Conservation (phyloP, 2,113 vertebrate species). For the Scytalopus superciliaris region DNA sequence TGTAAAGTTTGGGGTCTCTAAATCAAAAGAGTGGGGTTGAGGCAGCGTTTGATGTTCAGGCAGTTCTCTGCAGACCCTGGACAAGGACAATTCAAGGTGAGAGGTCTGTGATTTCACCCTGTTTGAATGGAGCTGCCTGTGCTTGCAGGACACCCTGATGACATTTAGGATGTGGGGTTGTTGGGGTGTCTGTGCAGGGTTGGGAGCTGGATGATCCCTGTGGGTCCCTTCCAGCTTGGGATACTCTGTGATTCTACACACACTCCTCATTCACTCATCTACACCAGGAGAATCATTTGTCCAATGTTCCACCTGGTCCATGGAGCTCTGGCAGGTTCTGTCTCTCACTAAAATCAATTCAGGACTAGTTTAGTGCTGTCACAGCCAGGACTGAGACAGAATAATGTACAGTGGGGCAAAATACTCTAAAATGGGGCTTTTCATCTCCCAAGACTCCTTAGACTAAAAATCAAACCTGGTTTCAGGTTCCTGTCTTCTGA, state of each 20-base stretch:
- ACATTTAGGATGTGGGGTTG: neutral
- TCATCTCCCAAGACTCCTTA: neutral
- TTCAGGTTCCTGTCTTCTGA: neutral
- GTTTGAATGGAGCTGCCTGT: neutral
- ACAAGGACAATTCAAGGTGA: neutral
- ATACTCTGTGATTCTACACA: neutral
- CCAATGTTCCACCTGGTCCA: neutral
- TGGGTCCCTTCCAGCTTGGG: neutral
- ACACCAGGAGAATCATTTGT: neutral
- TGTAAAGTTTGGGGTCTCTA: neutral
- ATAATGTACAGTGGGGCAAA: neutral
- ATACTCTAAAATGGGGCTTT: neutral
- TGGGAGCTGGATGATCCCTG: neutral
- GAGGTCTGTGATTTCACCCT: neutral
- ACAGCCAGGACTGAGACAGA: neutral
- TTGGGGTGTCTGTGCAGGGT: neutral
- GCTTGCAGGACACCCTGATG: neutral
- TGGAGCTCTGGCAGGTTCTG: neutral
- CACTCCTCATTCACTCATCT: neutral
- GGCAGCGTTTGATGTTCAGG: neutral
- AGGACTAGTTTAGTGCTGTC: neutral
- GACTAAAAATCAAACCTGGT: neutral
- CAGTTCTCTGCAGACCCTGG: neutral
- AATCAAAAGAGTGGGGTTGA: neutral
- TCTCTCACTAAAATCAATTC: neutral